phyloP scores from a whole-genome alignment of 2,113 vertebrate genomes.

The Bufo gargarizans region DNA sequence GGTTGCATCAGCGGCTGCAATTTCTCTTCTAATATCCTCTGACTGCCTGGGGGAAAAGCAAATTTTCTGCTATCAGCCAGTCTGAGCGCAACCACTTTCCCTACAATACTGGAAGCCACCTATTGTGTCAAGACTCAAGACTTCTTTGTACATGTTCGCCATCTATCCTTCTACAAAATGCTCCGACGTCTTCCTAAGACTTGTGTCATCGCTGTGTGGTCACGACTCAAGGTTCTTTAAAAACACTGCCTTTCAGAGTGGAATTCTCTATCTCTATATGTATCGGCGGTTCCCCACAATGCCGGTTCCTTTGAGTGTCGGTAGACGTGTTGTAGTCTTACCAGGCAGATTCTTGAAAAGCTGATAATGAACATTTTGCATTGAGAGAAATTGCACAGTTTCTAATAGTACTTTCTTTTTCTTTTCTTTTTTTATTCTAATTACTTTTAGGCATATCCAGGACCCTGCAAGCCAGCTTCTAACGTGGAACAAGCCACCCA shows the following conservation, averaged over 20 bases:
- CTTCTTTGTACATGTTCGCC: neutral
- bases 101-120: neutral
- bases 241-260: neutral
- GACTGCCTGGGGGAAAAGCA: neutral
- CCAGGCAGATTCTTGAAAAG: too few relatives aligned
- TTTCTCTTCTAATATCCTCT: neutral
- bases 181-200: conserved; percentile 9
- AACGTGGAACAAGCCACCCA: conserved; percentile 96
- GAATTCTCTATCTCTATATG: neutral
- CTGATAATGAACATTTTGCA: neutral
- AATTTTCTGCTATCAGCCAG: neutral
- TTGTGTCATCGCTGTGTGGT: neutral
- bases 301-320: neutral
- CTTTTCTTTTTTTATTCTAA: neutral
- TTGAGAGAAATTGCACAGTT: neutral
- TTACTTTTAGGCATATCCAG: conserved; percentile 89
- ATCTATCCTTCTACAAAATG: neutral
- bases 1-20: neutral
- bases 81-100: neutral
- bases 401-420: neutral
- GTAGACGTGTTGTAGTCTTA: neutral
- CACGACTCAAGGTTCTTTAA: neutral
- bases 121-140: neutral
- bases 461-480: conserved; percentile 95
- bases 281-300: neutral